Percentiles rank a stretch among this genome's conserved stretches.
Conservation (phyloP, 1,140 invertebrate species). For the Leucophenga varia region DNA sequence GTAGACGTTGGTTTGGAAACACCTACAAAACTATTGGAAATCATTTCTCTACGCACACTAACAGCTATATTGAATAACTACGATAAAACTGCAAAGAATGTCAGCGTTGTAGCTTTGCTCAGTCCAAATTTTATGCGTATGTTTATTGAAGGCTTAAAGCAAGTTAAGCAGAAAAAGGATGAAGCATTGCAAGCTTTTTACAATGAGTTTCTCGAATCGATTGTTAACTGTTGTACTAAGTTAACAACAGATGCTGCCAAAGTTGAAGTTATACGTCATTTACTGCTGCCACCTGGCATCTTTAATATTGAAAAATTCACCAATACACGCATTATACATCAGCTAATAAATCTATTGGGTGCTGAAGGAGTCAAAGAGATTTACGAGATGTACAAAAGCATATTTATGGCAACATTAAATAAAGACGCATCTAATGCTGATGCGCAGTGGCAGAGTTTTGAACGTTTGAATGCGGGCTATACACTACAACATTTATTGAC, state of each 20-base stretch:
- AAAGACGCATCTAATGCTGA: conserved; percentile 58
- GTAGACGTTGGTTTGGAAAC: conserved; percentile 14
- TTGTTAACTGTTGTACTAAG: conserved; percentile 60
- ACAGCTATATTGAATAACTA: conserved; percentile 30
- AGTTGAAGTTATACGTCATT: conserved; percentile 62
- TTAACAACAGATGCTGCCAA: conserved; percentile 57
- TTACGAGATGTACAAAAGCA: conserved; percentile 62
- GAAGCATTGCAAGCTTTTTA: conserved; percentile 56
- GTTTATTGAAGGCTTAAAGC: conserved; percentile 60
- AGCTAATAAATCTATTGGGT: conserved; percentile 63
- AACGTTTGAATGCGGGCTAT: conserved; percentile 67
- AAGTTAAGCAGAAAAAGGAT: conserved; percentile 58
- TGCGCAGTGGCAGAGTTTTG: conserved; percentile 65
- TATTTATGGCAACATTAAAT: conserved; percentile 60
- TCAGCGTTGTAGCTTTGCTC: conserved; percentile 31
- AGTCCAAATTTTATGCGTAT: conserved; percentile 47
- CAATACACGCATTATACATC: conserved; percentile 64
- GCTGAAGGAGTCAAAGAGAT: conserved; percentile 65
- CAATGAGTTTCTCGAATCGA: conserved; percentile 59
- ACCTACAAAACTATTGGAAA: conserved; percentile 20
- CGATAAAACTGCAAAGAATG: conserved; percentile 9
- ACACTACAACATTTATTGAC: conserved; percentile 66
- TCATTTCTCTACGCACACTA: conserved; percentile 28
- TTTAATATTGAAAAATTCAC: conserved; percentile 73
- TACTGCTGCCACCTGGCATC: conserved; percentile 67